phyloP scores from a whole-genome alignment of 1,140 invertebrate species.

The Zaprionus tsacasi region DNA sequence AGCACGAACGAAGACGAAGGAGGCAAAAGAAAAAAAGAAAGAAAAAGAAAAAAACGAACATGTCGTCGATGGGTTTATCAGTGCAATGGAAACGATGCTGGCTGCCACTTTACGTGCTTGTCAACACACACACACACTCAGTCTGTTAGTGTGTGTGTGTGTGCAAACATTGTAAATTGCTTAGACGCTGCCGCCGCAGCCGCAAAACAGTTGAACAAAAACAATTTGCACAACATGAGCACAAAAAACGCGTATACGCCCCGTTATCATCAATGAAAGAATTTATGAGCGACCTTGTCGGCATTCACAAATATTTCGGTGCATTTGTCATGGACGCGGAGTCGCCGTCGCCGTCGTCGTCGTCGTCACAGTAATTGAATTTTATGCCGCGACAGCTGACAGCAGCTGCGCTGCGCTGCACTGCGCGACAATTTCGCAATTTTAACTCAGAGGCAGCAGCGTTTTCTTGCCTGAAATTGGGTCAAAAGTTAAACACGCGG shows the following conservation, averaged over 20 bases:
- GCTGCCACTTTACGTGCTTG: constrained; percentile 32
- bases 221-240: constrained; percentile 42
- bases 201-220: constrained; percentile 12
- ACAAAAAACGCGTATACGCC: constrained; percentile 62
- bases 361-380: constrained; percentile 55
- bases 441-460: background rate
- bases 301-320: constrained; percentile 50
- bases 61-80: constrained; percentile 54
- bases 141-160: constrained; percentile 17
- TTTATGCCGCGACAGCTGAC: constrained; percentile 53
- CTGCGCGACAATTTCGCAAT: constrained; percentile 5
- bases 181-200: constrained; percentile 14
- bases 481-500: constrained; percentile 58
- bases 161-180: constrained; percentile 61
- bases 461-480: constrained; percentile 44
- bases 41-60: background rate
- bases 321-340: constrained; percentile 37
- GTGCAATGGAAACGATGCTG: constrained; percentile 57
- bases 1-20: constrained; percentile 4
- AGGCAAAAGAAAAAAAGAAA: background rate
- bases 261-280: constrained; percentile 56
- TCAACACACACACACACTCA: constrained; percentile 1
- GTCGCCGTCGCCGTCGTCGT: constrained; percentile 21
- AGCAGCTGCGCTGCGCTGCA: background rate
- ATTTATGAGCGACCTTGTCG: constrained; percentile 61